Base-by-base conservation (phyloP, 2,113 vertebrate genomes). In the Erinaceus europaeus region DNA sequence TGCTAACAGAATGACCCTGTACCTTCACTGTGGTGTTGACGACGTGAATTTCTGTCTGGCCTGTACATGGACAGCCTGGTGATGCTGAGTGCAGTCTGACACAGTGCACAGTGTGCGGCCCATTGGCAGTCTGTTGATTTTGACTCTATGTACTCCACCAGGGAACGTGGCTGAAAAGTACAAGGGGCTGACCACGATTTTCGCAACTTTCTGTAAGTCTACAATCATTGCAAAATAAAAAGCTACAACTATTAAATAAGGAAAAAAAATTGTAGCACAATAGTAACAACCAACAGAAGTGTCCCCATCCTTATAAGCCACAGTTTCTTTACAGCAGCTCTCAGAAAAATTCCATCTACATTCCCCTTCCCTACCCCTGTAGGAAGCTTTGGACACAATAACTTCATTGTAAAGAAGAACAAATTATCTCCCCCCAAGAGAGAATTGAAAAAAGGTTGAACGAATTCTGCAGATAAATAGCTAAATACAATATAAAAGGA, bases 351-450 rank as follows among this genome's bases (percentile, higher is more conserved):
- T 65, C 82, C 44, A 3, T 85, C 90, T 90, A 53, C 91, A 59
- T 59, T 42, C 78, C 82, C 21, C 86, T 23, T 84, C 73, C 53
- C n/a, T 61, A 73, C 55, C 92, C 81, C 61, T 84, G 20, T 91
- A 90, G 89, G 90, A 57, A 90, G 73, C 81, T 87, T 73, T 68
- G 71, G 40, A 76, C 79, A 76, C 79, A 93, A 91, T 90, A 84
- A 75, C 72, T 95, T 96, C 81, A 92, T 74, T 86, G 80, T 44
- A 46, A 79, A 68, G 55, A 42, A 79, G 46, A 79, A 44, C 93
- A 87, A 44, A 42, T 94, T 95, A 95, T 86, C 48, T 94, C 80
- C 29, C 17, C 87, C 94, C 90, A 55, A 80, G 90, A 73, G 86
- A 96, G 72, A 83, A 81, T 84, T 44, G 75, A 75, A 94, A 72